Evolutionary conservation across 2,797 vertebrate species (phyloP), one percentile per base, ranked within the genome.

Genomic region (Myiotriccus ornatus): DNA sequence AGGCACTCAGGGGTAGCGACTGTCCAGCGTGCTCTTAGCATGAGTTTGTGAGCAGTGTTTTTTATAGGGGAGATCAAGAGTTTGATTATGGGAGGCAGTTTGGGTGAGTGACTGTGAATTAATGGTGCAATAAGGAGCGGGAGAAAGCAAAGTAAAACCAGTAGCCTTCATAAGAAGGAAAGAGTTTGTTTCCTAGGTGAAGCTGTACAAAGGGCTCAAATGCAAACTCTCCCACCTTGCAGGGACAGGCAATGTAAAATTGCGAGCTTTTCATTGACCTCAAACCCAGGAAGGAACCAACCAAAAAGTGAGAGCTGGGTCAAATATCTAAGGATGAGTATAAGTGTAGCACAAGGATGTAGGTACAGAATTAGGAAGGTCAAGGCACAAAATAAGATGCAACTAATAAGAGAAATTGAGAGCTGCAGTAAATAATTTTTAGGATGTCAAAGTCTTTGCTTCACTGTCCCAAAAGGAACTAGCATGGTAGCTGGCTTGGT

Each of bases 391-490:
- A 89, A 70, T 85, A 37, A 67, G 85, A 63, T 83, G 64, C 37
- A 57, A 53, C 50, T 50, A 57, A 56, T 56, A 79, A 60, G 64
- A 76, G 93, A 92, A 87, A 70, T 34, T 43, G 89, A 94, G 87
- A 89, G 52, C 68, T 89, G 50, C 53, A 76, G 71, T 89, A 76
- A 79, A 84, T 73, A 94, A 89, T 89, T 85, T 75, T 77, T 93
- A 67, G 70, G 28, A 84, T 92, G 77, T 74, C 68, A 60, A 71
- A 91, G 71, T 56, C 87, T 78, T 89, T 84, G 86, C 68, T 95
- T 95, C 84, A 73, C 50, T 93, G 86, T 92, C 71, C 75, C 53
- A 20, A 70, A 90, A 83, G 81, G 62, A 80, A 5, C 53, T 87
- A 46, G n/a, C 18, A 3, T 74, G 73, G 27, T 77, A 68, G 49